A percentile compares a stretch with the other conserved stretches of the same genome.
Conservation (phyloP, 2,113 vertebrate genomes). For the Neolamprologus tretocephalus region DNA sequence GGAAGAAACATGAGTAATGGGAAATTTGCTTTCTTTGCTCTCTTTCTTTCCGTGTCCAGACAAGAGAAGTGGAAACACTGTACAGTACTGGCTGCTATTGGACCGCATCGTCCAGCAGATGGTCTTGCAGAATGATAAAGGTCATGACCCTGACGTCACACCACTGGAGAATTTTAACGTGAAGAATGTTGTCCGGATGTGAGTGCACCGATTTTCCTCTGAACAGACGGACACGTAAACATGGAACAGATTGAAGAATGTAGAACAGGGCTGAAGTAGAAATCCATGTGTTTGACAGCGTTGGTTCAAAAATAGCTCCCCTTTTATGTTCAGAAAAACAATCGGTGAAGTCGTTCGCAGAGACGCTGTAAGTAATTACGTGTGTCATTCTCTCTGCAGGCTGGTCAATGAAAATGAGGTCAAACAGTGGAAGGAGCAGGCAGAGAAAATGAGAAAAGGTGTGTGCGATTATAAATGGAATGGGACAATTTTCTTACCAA, state of each 20-base stretch:
- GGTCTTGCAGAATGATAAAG: conserved; percentile 96
- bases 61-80: conserved; percentile 95
- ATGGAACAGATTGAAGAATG: conserved; percentile 22
- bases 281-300: background rate
- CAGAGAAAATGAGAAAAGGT: conserved; percentile 99
- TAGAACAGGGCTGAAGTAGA: background rate
- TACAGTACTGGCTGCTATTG: conserved; percentile 96
- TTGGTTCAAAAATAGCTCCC: conserved; percentile 1
- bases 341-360: background rate
- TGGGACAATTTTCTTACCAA: background rate
- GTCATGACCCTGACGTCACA: conserved; percentile 91
- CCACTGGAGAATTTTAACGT: conserved; percentile 99
- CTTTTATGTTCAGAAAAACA: background rate
- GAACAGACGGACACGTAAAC: background rate
- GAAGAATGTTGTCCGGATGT: conserved; percentile 98
- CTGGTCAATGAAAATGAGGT: conserved; percentile 99
- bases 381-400: conserved; percentile 65
- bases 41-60: conserved; percentile 63
- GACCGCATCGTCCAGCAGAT: conserved; percentile 98
- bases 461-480: background rate
- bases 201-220: conserved; percentile 52
- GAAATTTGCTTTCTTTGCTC: background rate
- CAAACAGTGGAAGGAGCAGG: conserved; percentile 99
- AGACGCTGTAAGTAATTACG: background rate
- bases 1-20: background rate